phyloP scores from a whole-genome alignment of 2,888 invertebrate genomes.

The Calameuta filiformis region DNA sequence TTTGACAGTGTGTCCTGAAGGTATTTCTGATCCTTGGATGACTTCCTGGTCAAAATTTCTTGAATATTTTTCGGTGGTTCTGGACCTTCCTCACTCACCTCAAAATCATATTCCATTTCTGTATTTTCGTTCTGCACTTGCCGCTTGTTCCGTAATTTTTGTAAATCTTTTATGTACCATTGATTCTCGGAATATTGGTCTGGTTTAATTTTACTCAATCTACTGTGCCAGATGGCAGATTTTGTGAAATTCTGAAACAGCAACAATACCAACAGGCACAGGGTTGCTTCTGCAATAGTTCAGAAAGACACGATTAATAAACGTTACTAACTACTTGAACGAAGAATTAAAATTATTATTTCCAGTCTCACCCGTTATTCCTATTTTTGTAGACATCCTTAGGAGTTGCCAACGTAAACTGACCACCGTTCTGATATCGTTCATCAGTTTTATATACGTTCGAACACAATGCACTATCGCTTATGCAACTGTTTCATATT shows the following conservation, averaged over 20 bases:
- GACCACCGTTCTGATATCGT: not conserved
- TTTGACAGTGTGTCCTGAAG: not conserved
- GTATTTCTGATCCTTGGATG: not conserved
- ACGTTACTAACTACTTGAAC: not conserved
- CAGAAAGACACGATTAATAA: not conserved
- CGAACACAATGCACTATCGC: slow-evolving; percentile 19
- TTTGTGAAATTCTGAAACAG: not conserved
- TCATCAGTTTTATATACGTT: slow-evolving; percentile 12
- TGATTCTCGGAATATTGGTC: not conserved
- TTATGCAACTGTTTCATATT: slow-evolving; percentile 15
- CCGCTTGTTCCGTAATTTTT: not conserved
- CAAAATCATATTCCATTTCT: not conserved
- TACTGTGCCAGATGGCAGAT: not conserved
- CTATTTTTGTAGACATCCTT: slow-evolving; percentile 1
- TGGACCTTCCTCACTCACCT: not conserved
- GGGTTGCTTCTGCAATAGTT: not conserved
- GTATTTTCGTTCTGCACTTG: not conserved
- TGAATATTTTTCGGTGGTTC: not conserved
- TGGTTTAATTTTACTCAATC: not conserved
- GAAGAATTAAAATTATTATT: not conserved
- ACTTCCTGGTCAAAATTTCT: not conserved
- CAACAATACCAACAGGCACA: not conserved
- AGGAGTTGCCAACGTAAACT: not conserved
- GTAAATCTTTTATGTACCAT: not conserved
- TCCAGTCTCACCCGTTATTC: not conserved